Conservation (phyloP, 2,888 invertebrate species). For the Nomada lathburiana region DNA sequence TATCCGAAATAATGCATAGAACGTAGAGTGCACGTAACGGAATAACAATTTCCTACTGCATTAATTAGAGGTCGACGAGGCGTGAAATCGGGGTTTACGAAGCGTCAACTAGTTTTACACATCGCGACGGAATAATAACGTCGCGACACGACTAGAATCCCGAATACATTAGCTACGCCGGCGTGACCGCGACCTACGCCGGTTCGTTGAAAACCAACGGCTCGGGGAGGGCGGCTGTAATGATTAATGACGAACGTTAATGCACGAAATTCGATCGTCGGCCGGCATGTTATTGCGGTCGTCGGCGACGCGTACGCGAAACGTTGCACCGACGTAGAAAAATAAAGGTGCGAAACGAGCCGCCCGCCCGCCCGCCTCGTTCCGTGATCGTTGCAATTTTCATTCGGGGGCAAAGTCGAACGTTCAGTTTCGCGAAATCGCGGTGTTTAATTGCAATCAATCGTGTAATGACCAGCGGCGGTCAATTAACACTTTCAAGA, state of each 20-base stretch:
- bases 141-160: slow-evolving; percentile 63
- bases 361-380: background rate
- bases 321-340: background rate
- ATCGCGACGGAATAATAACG: slow-evolving; percentile 68
- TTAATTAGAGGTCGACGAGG: slow-evolving; percentile 73
- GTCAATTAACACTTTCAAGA: slow-evolving; percentile 81
- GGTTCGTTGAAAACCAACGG: slow-evolving; percentile 53
- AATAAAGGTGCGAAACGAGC: background rate
- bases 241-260: slow-evolving; percentile 57
- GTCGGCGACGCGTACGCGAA: background rate
- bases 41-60: slow-evolving; percentile 68
- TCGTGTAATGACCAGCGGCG: slow-evolving; percentile 79
- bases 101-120: slow-evolving; percentile 68
- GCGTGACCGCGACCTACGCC: slow-evolving; percentile 34
- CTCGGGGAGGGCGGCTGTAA: slow-evolving; percentile 28
- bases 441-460: slow-evolving; percentile 76
- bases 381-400: slow-evolving; percentile 48
- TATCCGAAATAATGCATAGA: slow-evolving; percentile 64
- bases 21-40: slow-evolving; percentile 64
- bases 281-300: slow-evolving; percentile 26
- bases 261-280: slow-evolving; percentile 44
- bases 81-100: slow-evolving; percentile 72
- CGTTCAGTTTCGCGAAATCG: slow-evolving; percentile 61
- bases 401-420: slow-evolving; percentile 51
- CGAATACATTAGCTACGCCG: slow-evolving; percentile 58